Percentiles rank a stretch among this genome's conserved stretches.
Evolutionary conservation across 2,113 vertebrate genomes (phyloP).

Genomic region (Recurvirostra avosetta): DNA sequence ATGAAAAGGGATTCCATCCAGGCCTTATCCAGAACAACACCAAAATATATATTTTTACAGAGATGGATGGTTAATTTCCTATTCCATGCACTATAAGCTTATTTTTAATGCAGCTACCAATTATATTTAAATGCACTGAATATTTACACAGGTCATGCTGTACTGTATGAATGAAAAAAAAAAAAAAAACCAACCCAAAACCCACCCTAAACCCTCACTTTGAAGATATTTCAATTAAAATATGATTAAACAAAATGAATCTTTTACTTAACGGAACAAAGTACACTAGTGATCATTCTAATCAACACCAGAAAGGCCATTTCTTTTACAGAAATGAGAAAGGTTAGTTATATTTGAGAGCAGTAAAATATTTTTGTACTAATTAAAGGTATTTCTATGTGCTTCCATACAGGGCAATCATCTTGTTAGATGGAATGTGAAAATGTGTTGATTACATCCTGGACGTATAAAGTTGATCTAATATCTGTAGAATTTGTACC

Average conservation of each 20-base stretch:
- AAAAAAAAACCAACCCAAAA: background rate
- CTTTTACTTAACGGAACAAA: background rate
- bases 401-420: background rate
- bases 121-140: background rate
- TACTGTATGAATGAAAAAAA: background rate
- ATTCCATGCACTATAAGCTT: background rate
- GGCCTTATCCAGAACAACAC: background rate
- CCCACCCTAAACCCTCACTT: background rate
- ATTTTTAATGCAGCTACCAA: background rate
- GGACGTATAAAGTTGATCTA: background rate
- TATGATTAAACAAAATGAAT: background rate
- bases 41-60: background rate
- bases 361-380: background rate
- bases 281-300: background rate
- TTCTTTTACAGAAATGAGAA: background rate
- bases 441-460: background rate
- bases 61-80: background rate
- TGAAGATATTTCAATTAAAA: background rate
- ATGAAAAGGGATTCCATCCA: background rate
- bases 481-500: too few species aligned
- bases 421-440: background rate
- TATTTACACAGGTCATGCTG: background rate
- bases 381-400: background rate
- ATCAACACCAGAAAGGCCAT: background rate
- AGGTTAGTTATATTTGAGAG: background rate